Evolutionary conservation across 2,113 vertebrate genomes (phyloP), one percentile per base, ranked within the genome.

Genomic region (Entelurus aequoreus): DNA sequence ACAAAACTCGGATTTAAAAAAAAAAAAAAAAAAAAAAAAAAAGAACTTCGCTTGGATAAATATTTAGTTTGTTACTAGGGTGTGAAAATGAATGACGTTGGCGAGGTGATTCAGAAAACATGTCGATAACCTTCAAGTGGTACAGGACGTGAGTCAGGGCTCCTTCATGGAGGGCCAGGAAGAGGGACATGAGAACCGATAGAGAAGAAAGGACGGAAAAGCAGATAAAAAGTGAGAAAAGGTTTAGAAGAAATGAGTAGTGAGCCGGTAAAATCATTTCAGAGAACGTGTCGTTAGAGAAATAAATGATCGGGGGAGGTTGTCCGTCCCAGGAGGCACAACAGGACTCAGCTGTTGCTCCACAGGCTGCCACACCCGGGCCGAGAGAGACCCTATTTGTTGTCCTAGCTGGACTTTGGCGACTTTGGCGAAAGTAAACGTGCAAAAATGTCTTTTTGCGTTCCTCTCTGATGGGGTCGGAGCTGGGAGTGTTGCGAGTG

Each of bases 281-380:
- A 60, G 60, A 48, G 50, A 65, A 48, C 57, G 54, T 50, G 56
- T 57, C 7, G 48, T 11, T 0, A 13, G 60, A 70, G 28, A 73
- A 64, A 14, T 3, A 57, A 44, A 56, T 10, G 37, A 16, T 13
- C 16, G 11, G 14, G 6, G 8, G 40, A 72, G 71, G 65, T 38
- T 48, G 72, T 71, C 72, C n/a, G 67, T 77, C 80, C 77, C 65
- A 36, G 56, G 73, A 87, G 81, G 66, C 81, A 81, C 78, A 86
- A 85, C 86, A 87, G 78, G 82, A 85, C 85, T 64, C 88, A 91
- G 86, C 89, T 91, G 86, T 72, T 78, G 74, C 81, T 72, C 84
- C 46, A 54, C 80, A 74, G 75, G 84, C 74, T 71, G 54, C 86
- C 89, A 88, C 89, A 87, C 87, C 87, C 88, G 82, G 82, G 72